A percentile compares a stretch with the other conserved stretches of the same genome.
Evolutionary conservation across 2,113 vertebrate species (phyloP).

Genomic region (Perca schrenkii): DNA sequence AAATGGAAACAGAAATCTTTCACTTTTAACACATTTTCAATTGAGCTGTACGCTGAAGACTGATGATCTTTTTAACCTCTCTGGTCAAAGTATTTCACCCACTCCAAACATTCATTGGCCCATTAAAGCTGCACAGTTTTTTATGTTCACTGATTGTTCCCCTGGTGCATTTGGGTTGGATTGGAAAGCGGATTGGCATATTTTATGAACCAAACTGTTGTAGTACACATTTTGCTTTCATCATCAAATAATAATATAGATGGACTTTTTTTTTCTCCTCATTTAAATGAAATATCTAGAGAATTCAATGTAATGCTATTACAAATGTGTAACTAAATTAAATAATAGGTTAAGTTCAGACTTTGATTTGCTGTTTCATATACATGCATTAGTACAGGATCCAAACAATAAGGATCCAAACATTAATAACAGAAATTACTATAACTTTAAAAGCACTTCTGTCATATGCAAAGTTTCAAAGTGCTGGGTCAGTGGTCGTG

Average conservation of each 20-base stretch:
- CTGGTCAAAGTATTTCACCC: slow-evolving; percentile 29
- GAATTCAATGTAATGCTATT: background rate
- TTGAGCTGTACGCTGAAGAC: slow-evolving; percentile 13
- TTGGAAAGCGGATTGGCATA: background rate
- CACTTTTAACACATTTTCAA: background rate
- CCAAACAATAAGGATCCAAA: background rate
- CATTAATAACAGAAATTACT: background rate
- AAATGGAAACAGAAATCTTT: background rate
- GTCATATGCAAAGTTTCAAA: background rate
- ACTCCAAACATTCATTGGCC: slow-evolving; percentile 26
- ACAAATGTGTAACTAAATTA: background rate
- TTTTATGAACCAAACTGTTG: background rate
- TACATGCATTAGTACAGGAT: background rate
- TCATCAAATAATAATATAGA: background rate
- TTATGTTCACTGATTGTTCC: slow-evolving; percentile 1
- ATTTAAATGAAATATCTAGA: background rate
- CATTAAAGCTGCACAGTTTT: slow-evolving; percentile 35
- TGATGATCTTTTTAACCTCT: slow-evolving; percentile 14
- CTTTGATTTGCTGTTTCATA: background rate
- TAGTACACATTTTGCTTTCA: background rate
- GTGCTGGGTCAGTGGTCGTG: slow-evolving; percentile 11
- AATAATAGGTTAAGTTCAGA: background rate
- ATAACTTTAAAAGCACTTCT: background rate
- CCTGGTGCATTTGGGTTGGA: background rate
- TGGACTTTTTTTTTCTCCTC: background rate